These are phyloP conservation scores for Polypedilum pembai DNA, from an alignment of 1,140 invertebrate genomes.

Conservation along the genomic window DNA sequence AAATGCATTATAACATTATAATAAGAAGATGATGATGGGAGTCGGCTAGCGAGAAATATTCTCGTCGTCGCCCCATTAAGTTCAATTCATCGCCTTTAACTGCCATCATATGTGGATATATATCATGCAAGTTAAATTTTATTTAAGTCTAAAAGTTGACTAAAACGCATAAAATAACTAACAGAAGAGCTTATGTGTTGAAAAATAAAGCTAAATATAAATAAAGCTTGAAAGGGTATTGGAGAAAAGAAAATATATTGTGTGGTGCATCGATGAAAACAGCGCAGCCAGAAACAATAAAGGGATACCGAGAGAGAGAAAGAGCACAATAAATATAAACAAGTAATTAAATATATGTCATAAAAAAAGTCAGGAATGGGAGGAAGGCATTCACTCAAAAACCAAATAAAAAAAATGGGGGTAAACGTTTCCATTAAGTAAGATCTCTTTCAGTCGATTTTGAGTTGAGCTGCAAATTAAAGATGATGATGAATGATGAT, in stretches of 20 bases:
- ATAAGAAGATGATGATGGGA: too few species aligned
- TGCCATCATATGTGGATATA: not conserved
- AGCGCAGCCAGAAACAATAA: not conserved
- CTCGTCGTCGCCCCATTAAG: not conserved
- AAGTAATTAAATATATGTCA: conserved; percentile 19
- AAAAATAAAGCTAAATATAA: not conserved
- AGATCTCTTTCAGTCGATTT: not conserved
- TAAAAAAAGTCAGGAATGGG: not conserved
- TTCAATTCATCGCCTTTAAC: not conserved
- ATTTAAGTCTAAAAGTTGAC: too few species aligned
- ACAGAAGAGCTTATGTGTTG: not conserved
- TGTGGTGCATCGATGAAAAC: not conserved
- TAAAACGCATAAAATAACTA: too few species aligned
- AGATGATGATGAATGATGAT: conserved; percentile 12
- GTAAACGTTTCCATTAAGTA: conserved; percentile 13
- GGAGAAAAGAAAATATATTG: not conserved
- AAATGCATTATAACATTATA: not conserved
- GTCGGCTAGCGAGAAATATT: too few species aligned
- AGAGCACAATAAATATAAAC: conserved; percentile 6
- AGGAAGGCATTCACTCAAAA: not conserved
- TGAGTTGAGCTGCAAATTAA: not conserved
- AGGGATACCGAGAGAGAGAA: not conserved
- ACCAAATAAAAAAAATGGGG: not conserved
- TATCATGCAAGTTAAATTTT: too few species aligned
- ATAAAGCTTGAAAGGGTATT: not conserved